Evolutionary conservation across 2,113 vertebrate species (phyloP), one percentile per base, ranked within the genome.

Genomic region (Circaetus cinerascens): DNA sequence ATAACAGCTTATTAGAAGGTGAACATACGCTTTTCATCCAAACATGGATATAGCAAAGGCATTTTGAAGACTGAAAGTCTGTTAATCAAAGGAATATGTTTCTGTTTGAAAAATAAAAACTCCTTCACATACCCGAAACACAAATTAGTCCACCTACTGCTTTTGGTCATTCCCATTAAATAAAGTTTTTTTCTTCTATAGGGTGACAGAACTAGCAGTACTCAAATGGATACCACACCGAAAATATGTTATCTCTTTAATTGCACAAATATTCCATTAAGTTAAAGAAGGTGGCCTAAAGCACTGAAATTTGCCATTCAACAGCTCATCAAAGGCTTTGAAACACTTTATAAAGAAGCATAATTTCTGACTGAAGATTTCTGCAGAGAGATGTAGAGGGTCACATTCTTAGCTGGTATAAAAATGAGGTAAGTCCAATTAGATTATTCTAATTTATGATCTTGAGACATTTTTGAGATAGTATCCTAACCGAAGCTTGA

Each of bases 1-100:
- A 32, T 74, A 96, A 63, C 77, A 88, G 81, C 86, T 95, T 96
- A 91, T 97, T 97, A 96, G 93, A 91, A 95, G 55, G 62, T 74
- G 36, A 97, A 79, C 71, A 66, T 36, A 50, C 1, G 11, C 23
- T 95, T 96, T 96, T 90, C 55, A 93, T 90, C 90, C 84, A 95
- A 94, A 91, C 86, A 59, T 30, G 89, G 74, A 53, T 85, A 86
- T n/a, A 82, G 73, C 43, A 82, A 95, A 91, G 48, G 38, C 71
- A 94, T 82, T 83, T 91, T 88, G 84, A 91, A 95, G 77, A 85
- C 68, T 85, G 25, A 76, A 91, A 88, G 38, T 62, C 78, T 10
- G 40, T 90, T 97, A 90, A 91, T 82, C 63, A 76, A 80, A 96
- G 89, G 10, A 93, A 57, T 62, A 69, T 92, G n/a, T 80, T 88